Percentiles rank a stretch among this genome's conserved stretches.
These are phyloP conservation scores for Sinelater perroti DNA, from an alignment of 2,888 invertebrate species.

Conservation along the genomic window DNA sequence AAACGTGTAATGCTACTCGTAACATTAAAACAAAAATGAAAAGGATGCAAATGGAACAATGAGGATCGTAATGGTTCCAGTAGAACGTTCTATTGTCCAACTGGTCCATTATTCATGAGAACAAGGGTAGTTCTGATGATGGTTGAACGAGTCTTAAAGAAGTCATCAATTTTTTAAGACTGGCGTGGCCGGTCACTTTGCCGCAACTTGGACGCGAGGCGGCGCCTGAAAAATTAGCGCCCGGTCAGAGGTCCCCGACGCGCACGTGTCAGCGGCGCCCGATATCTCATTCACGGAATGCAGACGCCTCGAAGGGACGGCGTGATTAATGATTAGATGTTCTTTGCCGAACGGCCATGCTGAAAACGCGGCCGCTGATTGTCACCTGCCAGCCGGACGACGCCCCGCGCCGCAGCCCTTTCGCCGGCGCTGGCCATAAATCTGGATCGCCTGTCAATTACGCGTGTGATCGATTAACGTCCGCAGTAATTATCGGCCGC, in stretches of 20 bases:
- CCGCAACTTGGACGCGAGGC: constrained; percentile 12
- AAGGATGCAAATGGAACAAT: too few relatives aligned
- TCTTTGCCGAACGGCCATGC: constrained; percentile 31
- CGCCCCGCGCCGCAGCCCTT: constrained; percentile 23
- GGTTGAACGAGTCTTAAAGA: too few relatives aligned
- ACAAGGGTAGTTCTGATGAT: not conserved
- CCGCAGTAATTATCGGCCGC: constrained; percentile 8
- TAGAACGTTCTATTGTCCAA: not conserved
- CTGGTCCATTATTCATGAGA: not conserved
- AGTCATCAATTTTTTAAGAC: too few relatives aligned
- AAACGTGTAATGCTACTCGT: too few relatives aligned
- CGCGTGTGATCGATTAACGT: constrained; percentile 19
- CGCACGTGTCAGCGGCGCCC: constrained; percentile 11
- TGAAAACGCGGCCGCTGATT: constrained; percentile 34
- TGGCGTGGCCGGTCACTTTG: too few relatives aligned
- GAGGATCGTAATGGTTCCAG: too few relatives aligned
- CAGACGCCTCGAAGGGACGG: constrained; percentile 28
- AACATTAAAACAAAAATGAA: too few relatives aligned
- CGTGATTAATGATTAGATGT: constrained; percentile 37
- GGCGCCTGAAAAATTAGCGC: constrained; percentile 16
- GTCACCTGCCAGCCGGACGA: constrained; percentile 33
- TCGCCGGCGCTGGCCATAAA: constrained; percentile 13
- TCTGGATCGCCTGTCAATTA: constrained; percentile 31
- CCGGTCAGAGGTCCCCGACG: constrained; percentile 17
- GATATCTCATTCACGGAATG: constrained; percentile 30